Base-by-base conservation (phyloP, 2,888 invertebrate genomes). In the Glaucopsyche alexis region DNA sequence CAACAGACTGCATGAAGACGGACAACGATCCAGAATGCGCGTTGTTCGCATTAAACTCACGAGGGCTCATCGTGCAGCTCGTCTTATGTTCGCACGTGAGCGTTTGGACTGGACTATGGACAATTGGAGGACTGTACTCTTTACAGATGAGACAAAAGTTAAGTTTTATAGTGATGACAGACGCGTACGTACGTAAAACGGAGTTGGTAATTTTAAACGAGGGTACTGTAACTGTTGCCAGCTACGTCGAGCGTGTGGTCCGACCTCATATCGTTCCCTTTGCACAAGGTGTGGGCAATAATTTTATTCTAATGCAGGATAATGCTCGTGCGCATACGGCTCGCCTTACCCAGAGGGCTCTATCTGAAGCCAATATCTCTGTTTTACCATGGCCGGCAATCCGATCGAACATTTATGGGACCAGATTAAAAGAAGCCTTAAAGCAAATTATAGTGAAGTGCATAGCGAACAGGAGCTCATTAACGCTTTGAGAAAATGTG, bases 11-110 rank as follows among this genome's bases (percentile, higher is more conserved):
- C n/a, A n/a, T n/a, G n/a, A 65, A 72, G 72, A 72, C 19, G 50
- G 72, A 60, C 71, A 73, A 73, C 73, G 73, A 47, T 73, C 69
- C 71, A 74, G 74, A 71, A 49, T 71, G 49, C 49, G 64, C 65
- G 65, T 38, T 71, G 49, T 73, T 73, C 64, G 55, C 40, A 70
- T 74, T 66, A 71, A 74, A 71, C 60, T 71, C 19, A 73, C 73
- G n/a, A 70, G 71, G 60, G 55, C 70, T 55, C 71, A 73, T 71
- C 64, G 73, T 70, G 73, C 70, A 55, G 70, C 70, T 42, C 73
- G 70, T 69, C 49, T n/a, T n/a, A n/a, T 29, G 71, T 55, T 71
- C 52, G 52, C 60, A n/a, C n/a, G n/a, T n/a, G n/a, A n/a, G n/a
- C n/a, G n/a, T n/a, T n/a, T n/a, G n/a, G n/a, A n/a, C n/a, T n/a